Conservation (phyloP, 2,113 vertebrate species). For the Emydura subglobosa region DNA sequence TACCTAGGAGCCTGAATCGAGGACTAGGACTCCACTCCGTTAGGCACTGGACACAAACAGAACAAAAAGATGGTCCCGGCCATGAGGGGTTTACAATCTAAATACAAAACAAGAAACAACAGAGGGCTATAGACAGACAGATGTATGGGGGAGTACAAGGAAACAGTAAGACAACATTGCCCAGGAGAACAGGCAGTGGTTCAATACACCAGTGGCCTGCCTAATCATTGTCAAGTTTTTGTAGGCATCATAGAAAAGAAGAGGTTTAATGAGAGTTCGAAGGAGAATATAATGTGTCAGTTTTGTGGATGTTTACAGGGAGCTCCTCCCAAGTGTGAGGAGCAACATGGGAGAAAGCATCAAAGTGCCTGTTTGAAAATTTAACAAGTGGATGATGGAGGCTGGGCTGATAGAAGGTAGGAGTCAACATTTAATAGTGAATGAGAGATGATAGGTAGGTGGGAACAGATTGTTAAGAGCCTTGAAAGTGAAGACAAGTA, state of each 20-base stretch:
- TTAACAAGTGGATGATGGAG: not conserved
- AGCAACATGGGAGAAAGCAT: not conserved
- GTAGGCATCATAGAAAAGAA: not conserved
- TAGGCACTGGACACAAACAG: not conserved
- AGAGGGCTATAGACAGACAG: not conserved
- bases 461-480: not conserved
- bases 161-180: accelerated
- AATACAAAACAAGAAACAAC: not conserved
- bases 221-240: not conserved
- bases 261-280: accelerated
- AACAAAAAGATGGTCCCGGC: not conserved
- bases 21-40: not conserved
- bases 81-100: not conserved
- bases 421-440: not conserved
- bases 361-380: accelerated
- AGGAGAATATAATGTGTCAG: not conserved
- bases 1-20: too few species aligned
- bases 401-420: not conserved
- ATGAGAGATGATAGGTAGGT: not conserved
- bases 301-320: not conserved
- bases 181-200: not conserved
- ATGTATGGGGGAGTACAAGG: not conserved
- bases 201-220: not conserved
- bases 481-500: not conserved
- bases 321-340: not conserved